Conservation (phyloP, 2,113 vertebrate genomes). For the Formicarius rufipectus region DNA sequence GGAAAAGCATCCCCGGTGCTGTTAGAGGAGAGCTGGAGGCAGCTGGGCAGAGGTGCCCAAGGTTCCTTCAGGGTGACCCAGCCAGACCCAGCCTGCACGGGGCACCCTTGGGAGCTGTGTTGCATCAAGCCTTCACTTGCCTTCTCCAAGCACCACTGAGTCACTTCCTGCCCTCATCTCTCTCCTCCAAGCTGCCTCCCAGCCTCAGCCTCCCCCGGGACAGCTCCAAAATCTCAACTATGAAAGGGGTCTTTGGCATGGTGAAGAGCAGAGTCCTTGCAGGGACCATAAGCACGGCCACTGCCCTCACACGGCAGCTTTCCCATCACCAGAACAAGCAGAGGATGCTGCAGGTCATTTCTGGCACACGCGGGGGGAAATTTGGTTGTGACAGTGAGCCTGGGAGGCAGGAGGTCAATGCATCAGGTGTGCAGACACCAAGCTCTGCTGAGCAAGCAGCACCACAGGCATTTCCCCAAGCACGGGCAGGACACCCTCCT, state of each 20-base stretch:
- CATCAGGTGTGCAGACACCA: fast-evolving
- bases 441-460: neutral
- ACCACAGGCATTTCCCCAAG: neutral
- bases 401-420: neutral
- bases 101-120: neutral
- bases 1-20: neutral
- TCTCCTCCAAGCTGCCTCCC: neutral
- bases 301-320: neutral
- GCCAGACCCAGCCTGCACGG: neutral
- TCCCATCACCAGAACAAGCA: neutral
- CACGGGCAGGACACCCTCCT: neutral
- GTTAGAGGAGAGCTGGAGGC: neutral
- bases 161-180: slow-evolving; percentile 5
- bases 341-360: neutral
- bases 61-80: neutral
- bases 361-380: neutral
- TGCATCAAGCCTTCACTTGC: neutral
- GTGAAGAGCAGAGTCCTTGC: neutral
- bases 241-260: fast-evolving
- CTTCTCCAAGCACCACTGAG: neutral
- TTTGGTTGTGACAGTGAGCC: neutral
- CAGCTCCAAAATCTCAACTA: fast-evolving
- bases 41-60: neutral
- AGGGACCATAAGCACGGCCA: neutral
- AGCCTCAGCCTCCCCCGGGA: neutral